Base-by-base conservation (phyloP, 1,140 invertebrate species). In the Tenebrio molitor region DNA sequence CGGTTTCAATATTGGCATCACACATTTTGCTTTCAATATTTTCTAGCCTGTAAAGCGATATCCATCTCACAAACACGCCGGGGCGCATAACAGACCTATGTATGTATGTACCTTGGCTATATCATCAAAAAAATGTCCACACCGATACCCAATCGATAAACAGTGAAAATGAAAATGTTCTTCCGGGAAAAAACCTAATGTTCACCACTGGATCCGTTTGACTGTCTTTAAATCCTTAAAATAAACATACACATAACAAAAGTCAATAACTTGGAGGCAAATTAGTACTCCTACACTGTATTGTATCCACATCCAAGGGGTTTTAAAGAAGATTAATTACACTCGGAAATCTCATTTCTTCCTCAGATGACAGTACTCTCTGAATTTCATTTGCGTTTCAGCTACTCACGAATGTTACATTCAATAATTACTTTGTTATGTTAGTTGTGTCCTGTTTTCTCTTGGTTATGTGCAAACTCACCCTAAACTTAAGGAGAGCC, bases 1-100 rank as follows among this genome's bases (percentile, higher is more conserved):
- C 65, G 65, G 65, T 42, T 68, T 34, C 65, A 44, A 68, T 68
- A 46, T 68, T 68, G 41, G 21, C 39, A 68, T 68, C 39, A 44
- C 41, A 44, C 39, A 67, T 67, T 65, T 67, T 41, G 64, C 64
- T 67, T 67, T 67, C 64, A 68, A 65, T 65, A 42, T 65, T 65
- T 65, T 65, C 34, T 25, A 58, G 50, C 50, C 50, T 58, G 50
- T 58, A 58, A 58, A 58, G 44, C 23, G 50, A 58, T 58, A 58
- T 58, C 50, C 50, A 58, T 58, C 50, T 33, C 50, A 29, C 50
- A 58, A 58, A 58, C 50, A 58, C 50, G 50, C 10, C 50, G 50
- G 23, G 19, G 23, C 29, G 36, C 50, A 58, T 58, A 58, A 58
- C 44, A 50, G 4, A 21, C 19, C 17, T 50, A 50, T 21, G 16